These are phyloP conservation scores for Alosa alosa DNA, from an alignment of 2,113 vertebrate genomes.

Conservation along the genomic window DNA sequence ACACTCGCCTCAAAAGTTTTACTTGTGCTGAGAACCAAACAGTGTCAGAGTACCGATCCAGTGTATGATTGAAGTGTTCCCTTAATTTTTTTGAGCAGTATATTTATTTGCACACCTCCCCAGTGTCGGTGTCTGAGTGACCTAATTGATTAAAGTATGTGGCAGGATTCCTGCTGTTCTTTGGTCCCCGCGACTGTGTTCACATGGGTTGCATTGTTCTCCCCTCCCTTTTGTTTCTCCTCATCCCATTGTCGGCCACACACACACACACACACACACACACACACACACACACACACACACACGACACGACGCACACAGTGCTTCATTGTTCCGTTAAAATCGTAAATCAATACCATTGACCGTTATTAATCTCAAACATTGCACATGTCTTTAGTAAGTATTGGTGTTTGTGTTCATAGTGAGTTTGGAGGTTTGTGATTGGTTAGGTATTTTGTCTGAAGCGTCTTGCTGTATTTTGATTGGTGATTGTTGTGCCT, in stretches of 20 bases:
- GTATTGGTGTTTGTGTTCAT: neutral
- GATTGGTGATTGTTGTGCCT: neutral
- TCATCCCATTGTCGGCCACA: neutral
- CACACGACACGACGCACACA: too few relatives aligned
- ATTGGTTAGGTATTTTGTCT: neutral
- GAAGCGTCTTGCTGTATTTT: neutral
- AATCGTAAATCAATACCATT: neutral
- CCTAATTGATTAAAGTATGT: neutral
- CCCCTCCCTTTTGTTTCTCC: neutral
- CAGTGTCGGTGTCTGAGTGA: neutral
- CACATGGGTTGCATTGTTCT: neutral
- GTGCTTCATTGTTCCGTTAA: neutral
- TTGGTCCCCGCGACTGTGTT: neutral
- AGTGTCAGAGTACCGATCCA: too few relatives aligned
- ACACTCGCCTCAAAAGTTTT: too few relatives aligned
- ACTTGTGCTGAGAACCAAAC: too few relatives aligned
- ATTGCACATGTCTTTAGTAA: neutral
- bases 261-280: neutral
- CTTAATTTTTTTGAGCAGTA: neutral
- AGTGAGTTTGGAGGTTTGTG: neutral
- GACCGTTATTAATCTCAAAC: neutral
- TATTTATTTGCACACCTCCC: neutral
- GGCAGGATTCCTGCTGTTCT: neutral
- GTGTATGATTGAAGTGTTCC: too few relatives aligned
- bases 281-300: neutral